phyloP scores from a whole-genome alignment of 1,140 invertebrate genomes.

The Drosophila funebris region DNA sequence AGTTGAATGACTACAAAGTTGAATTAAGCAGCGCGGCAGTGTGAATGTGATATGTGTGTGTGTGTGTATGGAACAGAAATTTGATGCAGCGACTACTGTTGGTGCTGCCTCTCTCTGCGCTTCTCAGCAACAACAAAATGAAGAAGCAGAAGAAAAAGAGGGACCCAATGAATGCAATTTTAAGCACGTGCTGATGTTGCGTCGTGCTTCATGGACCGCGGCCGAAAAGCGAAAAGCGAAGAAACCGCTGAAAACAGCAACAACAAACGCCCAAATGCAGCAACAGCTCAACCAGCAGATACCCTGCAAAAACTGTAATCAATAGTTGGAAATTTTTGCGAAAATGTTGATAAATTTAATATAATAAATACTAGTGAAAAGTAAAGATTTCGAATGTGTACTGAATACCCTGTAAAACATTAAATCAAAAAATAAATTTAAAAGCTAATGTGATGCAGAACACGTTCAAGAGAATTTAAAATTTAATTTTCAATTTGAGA shows the following conservation, averaged over 20 bases:
- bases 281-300: not conserved
- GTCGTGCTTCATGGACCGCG: conserved; percentile 66
- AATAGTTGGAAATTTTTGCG: no score
- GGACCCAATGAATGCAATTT: conserved; percentile 71
- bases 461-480: no score
- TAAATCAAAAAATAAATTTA: no score
- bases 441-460: no score
- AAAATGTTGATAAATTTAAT: no score
- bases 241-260: conserved; percentile 12
- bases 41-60: conserved; percentile 5
- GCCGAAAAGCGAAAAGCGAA: conserved; percentile 46
- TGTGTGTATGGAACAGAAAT: conserved; percentile 40
- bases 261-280: not conserved
- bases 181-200: conserved; percentile 64
- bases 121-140: conserved; percentile 15
- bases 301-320: not conserved
- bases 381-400: no score
- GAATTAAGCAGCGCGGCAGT: conserved; percentile 52
- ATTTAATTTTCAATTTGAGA: no score
- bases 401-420: no score
- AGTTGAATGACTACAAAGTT: conserved; percentile 69
- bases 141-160: no score
- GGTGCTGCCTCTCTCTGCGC: conserved; percentile 1
- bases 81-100: conserved; percentile 17
- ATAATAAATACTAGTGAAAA: no score